These are phyloP conservation scores for Fragum sueziense DNA, from an alignment of 2,888 invertebrate genomes.

Conservation along the genomic window DNA sequence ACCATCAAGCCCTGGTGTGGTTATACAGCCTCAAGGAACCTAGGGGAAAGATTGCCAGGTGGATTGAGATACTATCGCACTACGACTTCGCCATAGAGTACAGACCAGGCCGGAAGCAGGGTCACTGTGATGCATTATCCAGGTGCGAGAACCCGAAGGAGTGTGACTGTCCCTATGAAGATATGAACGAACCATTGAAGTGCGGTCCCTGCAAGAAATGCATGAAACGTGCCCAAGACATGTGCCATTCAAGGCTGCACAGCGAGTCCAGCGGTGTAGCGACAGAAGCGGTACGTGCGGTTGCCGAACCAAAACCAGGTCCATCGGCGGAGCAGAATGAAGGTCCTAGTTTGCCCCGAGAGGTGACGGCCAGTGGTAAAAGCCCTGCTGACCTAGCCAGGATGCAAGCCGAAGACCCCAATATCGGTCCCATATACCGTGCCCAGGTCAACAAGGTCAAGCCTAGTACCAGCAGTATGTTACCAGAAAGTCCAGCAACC, in stretches of 20 bases:
- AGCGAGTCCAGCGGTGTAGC: too few relatives aligned
- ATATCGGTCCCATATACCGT: not conserved
- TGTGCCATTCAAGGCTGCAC: constrained; percentile 4
- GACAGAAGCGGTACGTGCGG: too few relatives aligned
- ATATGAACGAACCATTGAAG: constrained; percentile 29
- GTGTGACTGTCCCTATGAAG: constrained; percentile 20
- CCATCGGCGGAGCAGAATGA: too few relatives aligned
- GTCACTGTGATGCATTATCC: constrained; percentile 31
- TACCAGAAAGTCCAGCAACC: not conserved
- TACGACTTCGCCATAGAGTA: constrained; percentile 38
- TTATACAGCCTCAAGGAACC: too few relatives aligned
- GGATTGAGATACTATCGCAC: constrained; percentile 24
- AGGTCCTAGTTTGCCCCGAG: too few relatives aligned
- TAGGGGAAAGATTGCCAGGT: constrained; percentile 35
- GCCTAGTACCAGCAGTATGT: too few relatives aligned
- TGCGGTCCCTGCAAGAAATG: constrained; percentile 32
- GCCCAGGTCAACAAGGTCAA: not conserved
- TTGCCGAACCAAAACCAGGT: too few relatives aligned
- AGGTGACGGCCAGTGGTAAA: not conserved
- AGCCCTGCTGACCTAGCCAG: not conserved
- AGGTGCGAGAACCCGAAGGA: constrained; percentile 28
- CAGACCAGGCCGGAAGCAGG: constrained; percentile 30
- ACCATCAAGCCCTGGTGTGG: constrained; percentile 35
- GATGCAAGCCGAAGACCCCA: not conserved
- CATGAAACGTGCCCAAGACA: constrained; percentile 24